Conservation (phyloP, 2,888 invertebrate genomes). For the Xestia xanthographa region DNA sequence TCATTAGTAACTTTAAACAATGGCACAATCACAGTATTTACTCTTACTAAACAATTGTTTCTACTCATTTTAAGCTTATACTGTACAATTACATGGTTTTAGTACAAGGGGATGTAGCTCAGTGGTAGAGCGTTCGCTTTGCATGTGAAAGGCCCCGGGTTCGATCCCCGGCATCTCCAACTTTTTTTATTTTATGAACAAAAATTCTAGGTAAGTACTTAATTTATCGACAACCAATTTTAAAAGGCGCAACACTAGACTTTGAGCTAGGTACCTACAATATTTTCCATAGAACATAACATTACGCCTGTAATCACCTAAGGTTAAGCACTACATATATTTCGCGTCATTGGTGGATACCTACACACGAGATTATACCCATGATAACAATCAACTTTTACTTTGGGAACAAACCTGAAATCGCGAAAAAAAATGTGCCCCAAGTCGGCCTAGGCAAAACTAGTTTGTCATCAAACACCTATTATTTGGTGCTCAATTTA, state of each 20-base stretch:
- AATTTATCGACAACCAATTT: background rate
- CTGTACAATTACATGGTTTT: background rate
- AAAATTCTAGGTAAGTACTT: too few relatives aligned
- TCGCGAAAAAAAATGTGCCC: too few relatives aligned
- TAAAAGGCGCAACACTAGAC: background rate
- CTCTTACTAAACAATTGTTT: background rate
- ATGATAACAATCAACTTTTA: too few relatives aligned
- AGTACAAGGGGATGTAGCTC: slow-evolving; percentile 95
- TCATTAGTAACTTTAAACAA: slow-evolving; percentile 45
- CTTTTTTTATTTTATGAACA: slow-evolving; percentile 4
- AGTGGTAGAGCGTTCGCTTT: slow-evolving; percentile 99
- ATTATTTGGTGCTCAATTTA: too few relatives aligned
- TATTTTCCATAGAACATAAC: background rate
- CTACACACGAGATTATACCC: too few relatives aligned
- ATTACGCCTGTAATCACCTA: background rate
- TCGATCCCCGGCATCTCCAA: slow-evolving; percentile 98
- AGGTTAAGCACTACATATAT: too few relatives aligned
- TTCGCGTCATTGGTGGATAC: too few relatives aligned
- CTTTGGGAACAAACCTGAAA: too few relatives aligned
- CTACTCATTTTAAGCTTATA: background rate
- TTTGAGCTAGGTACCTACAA: background rate
- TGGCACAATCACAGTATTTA: slow-evolving; percentile 1
- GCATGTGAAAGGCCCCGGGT: slow-evolving; percentile 99
- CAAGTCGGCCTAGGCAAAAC: too few relatives aligned
- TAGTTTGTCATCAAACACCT: too few relatives aligned